Evolutionary conservation across 2,113 vertebrate species (phyloP).

Genomic region (Colinus virginianus): DNA sequence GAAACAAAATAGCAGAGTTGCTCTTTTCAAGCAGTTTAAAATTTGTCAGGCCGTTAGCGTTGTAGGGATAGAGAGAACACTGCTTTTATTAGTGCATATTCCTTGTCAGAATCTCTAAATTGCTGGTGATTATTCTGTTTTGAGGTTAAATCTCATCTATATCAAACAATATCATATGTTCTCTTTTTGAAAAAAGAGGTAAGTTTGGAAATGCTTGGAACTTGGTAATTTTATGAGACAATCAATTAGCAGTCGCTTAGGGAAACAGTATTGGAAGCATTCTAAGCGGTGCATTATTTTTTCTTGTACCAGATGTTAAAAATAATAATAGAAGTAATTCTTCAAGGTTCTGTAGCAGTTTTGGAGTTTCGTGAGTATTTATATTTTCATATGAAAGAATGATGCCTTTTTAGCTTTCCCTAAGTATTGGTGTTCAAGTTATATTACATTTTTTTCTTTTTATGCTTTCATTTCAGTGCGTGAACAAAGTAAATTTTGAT

Average conservation of each 20-base stretch:
- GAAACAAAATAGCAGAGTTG: neutral
- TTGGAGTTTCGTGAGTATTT: neutral
- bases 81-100: neutral
- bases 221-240: neutral
- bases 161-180: neutral
- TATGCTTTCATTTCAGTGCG: neutral
- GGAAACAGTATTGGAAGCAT: neutral
- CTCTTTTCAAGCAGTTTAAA: neutral
- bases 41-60: neutral
- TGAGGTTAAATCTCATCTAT: neutral
- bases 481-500: neutral
- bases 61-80: neutral
- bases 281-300: neutral
- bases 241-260: neutral
- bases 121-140: neutral
- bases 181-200: neutral
- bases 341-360: neutral
- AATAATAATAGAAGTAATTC: neutral
- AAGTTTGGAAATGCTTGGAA: neutral
- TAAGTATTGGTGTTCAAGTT: neutral
- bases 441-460: neutral
- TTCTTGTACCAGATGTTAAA: neutral
- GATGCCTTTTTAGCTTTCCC: neutral
- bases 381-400: neutral
- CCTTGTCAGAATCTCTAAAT: neutral